Evolutionary conservation across 1,140 invertebrate species (phyloP), one percentile per base, ranked within the genome.

Genomic region (Euwallacea similis): DNA sequence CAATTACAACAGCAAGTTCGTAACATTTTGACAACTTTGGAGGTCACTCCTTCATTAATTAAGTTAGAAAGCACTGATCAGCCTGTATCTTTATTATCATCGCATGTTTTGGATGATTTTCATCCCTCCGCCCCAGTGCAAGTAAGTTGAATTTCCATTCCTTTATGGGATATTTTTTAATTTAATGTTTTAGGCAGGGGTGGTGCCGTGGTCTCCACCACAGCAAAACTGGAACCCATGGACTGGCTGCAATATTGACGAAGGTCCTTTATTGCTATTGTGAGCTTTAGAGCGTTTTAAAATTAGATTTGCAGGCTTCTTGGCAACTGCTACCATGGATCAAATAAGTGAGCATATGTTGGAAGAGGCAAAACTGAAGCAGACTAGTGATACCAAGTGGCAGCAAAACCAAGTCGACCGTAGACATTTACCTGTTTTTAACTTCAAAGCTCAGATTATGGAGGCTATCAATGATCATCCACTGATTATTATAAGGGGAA

Each of bases 161-260:
- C 21, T 4, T 1, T 33, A 33, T 33, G 21, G 1, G 21, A 33
- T 33, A 33, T 33, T 33, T 33, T 33, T 33, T 33, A 16, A 47
- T 47, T 47, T 3, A 64, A 47, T 47, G 13, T 55, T 64, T 47
- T 64, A 83, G 13, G 87, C 85, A 16, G 92, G 92, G 10, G 92
- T 97, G 0, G 94, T 99, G 11, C 89, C 94, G 2, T 99, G 97
- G 97, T 94, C 94, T 2, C 97, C 98, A 0, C 96, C 97, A 0
- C 88, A 92, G 73, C 87, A 87, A 9, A 99, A 99, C 82, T 99
- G 97, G 96, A 97, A 99, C 84, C 90, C 96, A 7, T 98, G 96
- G 96, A 91, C 88, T 33, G 90, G 88, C 0, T 95, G 93, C 77
- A 98, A 98, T 80, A 97, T 98, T 77, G 97, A 95, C 78, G 92